Base-by-base conservation (phyloP, 2,113 vertebrate species). In the Plecturocebus donacophilus region DNA sequence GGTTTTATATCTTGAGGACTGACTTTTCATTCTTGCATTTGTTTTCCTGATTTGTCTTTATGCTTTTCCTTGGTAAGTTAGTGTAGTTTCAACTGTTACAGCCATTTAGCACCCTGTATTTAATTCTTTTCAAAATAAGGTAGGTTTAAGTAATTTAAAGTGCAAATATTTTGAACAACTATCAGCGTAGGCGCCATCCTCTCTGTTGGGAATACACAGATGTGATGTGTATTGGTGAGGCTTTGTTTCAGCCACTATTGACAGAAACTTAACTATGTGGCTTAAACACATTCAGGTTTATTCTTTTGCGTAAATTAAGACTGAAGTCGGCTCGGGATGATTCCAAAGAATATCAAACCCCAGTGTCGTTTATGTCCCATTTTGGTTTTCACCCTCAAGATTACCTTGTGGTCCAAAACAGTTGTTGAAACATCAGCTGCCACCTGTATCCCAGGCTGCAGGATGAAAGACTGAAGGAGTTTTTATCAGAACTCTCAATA, bases 221-320 rank as follows among this genome's bases (percentile, higher is more conserved):
- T 32, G 77, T 56, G 19, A 40, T 19, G 2, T 56, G 20, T 73
- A 87, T 66, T n/a, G 38, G 7, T 88, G 81, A 80, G 40, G 47
- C 89, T 92, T 91, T 80, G 54, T 83, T 96, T 90, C 35, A 92
- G 52, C n/a, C 80, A 16, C 25, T 90, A 35, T 56, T 25, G 66
- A 73, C 12, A 49, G 54, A 81, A 93, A 88, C 9, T 81, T 97
- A 92, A 92, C 27, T 77, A 6, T 7, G 10, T 47, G 42, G 30
- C 49, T 82, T 81, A 82, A 76, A 77, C 3, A 66, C n/a, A 79
- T 40, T 61, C 5, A 64, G 19, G 70, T 68, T 21, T 82, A 49
- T 66, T 85, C 38, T 87, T 32, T 32, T 75, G 9, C 35, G 6
- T 56, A 88, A 96, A 91, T 54, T 81, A 91, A 91, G n/a, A 76